phyloP scores from a whole-genome alignment of 2,888 invertebrate species.

The Limnephilus marmoratus region DNA sequence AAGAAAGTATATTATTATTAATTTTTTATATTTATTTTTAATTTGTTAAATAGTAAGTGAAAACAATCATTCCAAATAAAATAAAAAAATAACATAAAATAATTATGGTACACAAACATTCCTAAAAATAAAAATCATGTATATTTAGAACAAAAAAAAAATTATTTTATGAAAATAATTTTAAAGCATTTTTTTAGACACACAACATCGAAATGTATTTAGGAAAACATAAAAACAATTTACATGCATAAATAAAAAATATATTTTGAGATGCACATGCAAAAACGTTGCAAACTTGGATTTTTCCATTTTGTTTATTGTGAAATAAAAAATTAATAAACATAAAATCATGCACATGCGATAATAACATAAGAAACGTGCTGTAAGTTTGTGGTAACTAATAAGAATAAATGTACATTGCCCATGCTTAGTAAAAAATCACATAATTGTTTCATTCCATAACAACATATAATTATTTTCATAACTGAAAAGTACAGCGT shows the following conservation, averaged over 20 bases:
- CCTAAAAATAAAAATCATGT: background rate
- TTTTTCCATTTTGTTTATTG: background rate
- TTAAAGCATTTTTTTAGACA: background rate
- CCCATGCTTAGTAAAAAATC: background rate
- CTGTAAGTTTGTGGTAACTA: background rate
- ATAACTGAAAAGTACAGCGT: background rate
- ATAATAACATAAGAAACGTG: background rate
- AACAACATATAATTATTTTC: background rate
- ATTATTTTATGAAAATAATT: background rate
- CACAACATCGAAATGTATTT: background rate
- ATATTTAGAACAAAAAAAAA: background rate
- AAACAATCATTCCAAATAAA: constrained; percentile 30
- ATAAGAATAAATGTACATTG: background rate
- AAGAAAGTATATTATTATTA: background rate
- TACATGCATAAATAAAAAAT: background rate
- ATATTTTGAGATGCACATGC: background rate
- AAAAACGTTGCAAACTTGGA: background rate
- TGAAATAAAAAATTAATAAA: background rate
- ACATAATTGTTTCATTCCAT: background rate
- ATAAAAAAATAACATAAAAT: background rate
- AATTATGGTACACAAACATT: background rate
- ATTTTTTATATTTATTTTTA: background rate
- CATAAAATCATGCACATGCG: background rate
- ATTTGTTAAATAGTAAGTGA: constrained; percentile 32
- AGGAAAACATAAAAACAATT: background rate